Percentiles rank a stretch among this genome's conserved stretches.
Evolutionary conservation across 2,888 invertebrate species (phyloP).

Genomic region (Lasius fuliginosus): DNA sequence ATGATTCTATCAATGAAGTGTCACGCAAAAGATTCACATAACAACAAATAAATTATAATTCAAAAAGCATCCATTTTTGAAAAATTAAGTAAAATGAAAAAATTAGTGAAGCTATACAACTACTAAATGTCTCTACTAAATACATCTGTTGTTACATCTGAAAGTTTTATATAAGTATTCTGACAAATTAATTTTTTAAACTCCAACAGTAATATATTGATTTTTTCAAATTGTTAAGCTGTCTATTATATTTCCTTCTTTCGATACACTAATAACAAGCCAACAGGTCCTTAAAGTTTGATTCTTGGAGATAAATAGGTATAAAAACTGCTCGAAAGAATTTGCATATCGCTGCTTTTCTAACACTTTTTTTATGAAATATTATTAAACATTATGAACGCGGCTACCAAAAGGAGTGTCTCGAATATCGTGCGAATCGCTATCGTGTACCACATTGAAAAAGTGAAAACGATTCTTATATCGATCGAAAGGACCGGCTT

Average conservation of each 20-base stretch:
- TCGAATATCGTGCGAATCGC: not conserved
- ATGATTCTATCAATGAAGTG: not conserved
- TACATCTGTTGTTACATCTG: no score
- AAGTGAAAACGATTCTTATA: not conserved
- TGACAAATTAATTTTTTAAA: no score
- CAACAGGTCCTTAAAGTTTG: no score
- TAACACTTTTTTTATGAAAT: not conserved
- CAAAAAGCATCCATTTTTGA: not conserved
- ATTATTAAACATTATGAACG: not conserved
- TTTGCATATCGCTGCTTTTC: no score
- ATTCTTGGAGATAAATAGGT: not conserved
- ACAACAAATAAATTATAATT: not conserved
- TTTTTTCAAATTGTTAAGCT: no score
- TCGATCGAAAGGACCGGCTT: conserved; percentile 43
- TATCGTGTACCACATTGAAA: not conserved
- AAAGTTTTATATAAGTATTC: no score
- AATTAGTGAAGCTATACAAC: no score
- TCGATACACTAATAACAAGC: no score
- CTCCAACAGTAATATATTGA: no score
- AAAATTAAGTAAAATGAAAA: not conserved
- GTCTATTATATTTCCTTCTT: no score
- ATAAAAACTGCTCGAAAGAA: no score
- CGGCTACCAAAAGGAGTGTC: not conserved
- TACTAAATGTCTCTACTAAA: no score
- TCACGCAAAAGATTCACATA: not conserved